These are phyloP conservation scores for Leptothorax acervorum DNA, from an alignment of 2,888 invertebrate genomes.

Conservation along the genomic window DNA sequence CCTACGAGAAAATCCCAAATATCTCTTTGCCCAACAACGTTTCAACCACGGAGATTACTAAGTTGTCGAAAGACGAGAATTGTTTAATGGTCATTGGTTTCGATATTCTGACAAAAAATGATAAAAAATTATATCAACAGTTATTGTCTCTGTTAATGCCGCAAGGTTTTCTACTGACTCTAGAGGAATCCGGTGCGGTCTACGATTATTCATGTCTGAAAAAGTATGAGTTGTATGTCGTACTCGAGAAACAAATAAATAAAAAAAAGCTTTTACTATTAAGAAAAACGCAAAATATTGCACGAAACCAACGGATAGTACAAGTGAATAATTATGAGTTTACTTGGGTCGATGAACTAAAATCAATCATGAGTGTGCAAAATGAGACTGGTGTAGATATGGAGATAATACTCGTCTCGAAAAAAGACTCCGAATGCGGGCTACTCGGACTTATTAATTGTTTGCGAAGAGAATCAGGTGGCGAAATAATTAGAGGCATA, in stretches of 20 bases:
- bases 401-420: no score
- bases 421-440: slow-evolving; percentile 85
- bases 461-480: slow-evolving; percentile 92
- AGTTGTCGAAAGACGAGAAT: no score
- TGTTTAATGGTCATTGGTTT: no score
- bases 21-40: no score
- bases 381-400: slow-evolving; percentile 84
- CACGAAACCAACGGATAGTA: slow-evolving; percentile 77
- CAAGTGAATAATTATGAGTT: slow-evolving; percentile 78
- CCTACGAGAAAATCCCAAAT: slow-evolving; percentile 83
- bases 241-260: slow-evolving; percentile 75
- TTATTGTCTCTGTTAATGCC: no score
- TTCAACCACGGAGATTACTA: no score
- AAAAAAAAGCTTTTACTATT: slow-evolving; percentile 70
- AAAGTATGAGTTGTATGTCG: slow-evolving; percentile 64
- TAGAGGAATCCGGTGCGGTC: slow-evolving; percentile 63
- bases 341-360: slow-evolving; percentile 82
- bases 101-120: no score
- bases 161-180: no score
- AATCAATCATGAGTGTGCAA: slow-evolving; percentile 78
- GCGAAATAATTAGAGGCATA: slow-evolving; percentile 87
- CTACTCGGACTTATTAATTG: slow-evolving; percentile 95
- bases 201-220: slow-evolving; percentile 22
- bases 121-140: no score
- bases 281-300: slow-evolving; percentile 64